These are phyloP conservation scores for Propsilocerus akamusi DNA, from an alignment of 1,140 invertebrate species.

Conservation along the genomic window DNA sequence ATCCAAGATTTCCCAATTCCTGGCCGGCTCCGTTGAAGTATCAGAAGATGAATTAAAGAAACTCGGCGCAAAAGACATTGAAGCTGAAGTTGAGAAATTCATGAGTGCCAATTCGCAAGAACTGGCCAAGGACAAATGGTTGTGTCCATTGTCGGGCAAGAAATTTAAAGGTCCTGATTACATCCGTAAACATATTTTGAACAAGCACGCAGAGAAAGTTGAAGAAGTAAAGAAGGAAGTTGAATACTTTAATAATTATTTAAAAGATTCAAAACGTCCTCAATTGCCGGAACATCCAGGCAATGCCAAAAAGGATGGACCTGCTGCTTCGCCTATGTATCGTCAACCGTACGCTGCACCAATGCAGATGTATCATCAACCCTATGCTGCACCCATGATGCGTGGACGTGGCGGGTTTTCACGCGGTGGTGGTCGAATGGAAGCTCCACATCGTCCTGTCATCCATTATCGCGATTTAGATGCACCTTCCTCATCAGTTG, in stretches of 20 bases:
- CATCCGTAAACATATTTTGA: constrained; percentile 95
- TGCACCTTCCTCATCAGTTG: constrained; percentile 62
- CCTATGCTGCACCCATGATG: constrained; percentile 4
- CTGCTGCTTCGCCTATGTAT: constrained; percentile 27
- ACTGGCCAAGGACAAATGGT: constrained; percentile 92
- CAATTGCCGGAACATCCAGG: constrained; percentile 68
- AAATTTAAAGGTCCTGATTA: constrained; percentile 99
- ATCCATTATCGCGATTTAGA: constrained; percentile 85
- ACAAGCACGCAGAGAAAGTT: constrained; percentile 92
- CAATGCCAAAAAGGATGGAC: constrained; percentile 26
- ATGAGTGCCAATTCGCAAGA: constrained; percentile 88
- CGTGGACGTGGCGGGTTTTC: not conserved
- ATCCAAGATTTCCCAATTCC: constrained; percentile 72
- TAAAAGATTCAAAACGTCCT: constrained; percentile 86
- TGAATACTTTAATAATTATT: constrained; percentile 95
- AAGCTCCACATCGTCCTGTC: constrained; percentile 44
- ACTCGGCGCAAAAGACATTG: constrained; percentile 71
- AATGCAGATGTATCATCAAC: constrained; percentile 26
- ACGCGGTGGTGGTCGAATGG: not conserved
- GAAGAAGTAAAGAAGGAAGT: constrained; percentile 94
- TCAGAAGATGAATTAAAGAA: constrained; percentile 68
- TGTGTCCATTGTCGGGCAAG: constrained; percentile 95
- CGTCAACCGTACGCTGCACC: constrained; percentile 14
- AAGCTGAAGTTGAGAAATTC: constrained; percentile 87
- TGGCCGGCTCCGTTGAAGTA: constrained; percentile 47